Evolutionary conservation across 1,140 invertebrate species (phyloP), one percentile per base, ranked within the genome.

Genomic region (Ceratina australensis): DNA sequence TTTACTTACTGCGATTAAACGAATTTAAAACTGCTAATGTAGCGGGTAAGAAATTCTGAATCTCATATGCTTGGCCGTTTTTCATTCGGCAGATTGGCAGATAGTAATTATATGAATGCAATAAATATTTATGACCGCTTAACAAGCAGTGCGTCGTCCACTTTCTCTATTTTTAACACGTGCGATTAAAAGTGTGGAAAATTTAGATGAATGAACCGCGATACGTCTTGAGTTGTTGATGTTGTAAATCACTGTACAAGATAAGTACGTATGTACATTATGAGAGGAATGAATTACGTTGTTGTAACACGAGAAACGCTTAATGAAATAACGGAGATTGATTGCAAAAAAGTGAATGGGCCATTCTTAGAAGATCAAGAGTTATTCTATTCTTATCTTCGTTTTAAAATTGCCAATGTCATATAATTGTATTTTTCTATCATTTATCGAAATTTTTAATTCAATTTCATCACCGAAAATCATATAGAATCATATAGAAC

Each of bases 71-170:
- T 5, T 42, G 10, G 33, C 8, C 10, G 33, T 65, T 49, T 65
- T 16, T 22, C 18, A 57, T 12, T 57, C 56, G 22, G 13, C 20
- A 64, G 13, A 22, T 15, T 15, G 1, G n/a, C 4, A 47, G 42
- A 15, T 20, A 47, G 61, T 18, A 15, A 52, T 52, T 18, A 15
- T 18, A n/a, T 52, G 13, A 18, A 24, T 49, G 7, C 2, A 26
- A n/a, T 66, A 64, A 47, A 64, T 64, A 64, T 64, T 49, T 8
- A 22, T 47, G 15, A 20, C 26, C n/a, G 5, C 4, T 63, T 59
- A 26, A 59, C 16, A 59, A 59, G 26, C 13, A 18, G 7, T 33
- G 16, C 13, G 10, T 50, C 47, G 13, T 50, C 10, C 1, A 16
- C 3, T 13, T 50, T 26, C 15, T 10, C n/a, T n/a, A 13, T 50